Evolutionary conservation across 2,888 invertebrate species (phyloP).

Genomic region (Glaucopsyche alexis): DNA sequence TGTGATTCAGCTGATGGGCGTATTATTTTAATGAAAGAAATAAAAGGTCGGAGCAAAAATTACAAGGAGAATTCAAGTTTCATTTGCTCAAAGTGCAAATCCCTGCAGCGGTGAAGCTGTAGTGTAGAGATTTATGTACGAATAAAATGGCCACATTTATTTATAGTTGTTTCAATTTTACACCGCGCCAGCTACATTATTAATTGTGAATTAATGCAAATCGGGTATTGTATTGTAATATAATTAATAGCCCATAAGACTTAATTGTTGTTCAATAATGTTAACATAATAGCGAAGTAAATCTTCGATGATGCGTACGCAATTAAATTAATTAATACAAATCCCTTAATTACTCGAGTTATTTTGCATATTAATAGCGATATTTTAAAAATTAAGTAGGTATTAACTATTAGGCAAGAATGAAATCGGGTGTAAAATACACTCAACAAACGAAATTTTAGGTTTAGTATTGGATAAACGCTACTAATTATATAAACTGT

Average conservation of each 20-base stretch:
- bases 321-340: slow-evolving; percentile 19
- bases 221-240: slow-evolving; percentile 29
- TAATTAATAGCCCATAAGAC: slow-evolving; percentile 23
- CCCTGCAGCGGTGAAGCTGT: slow-evolving; percentile 57
- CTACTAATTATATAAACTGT: no score
- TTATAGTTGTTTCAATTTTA: slow-evolving; percentile 72
- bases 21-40: not conserved
- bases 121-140: slow-evolving; percentile 52
- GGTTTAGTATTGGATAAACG: no score
- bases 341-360: not conserved
- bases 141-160: slow-evolving; percentile 66
- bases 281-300: slow-evolving; percentile 23
- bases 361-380: not conserved
- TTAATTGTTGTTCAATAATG: slow-evolving; percentile 27
- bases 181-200: slow-evolving; percentile 51
- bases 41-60: slow-evolving; percentile 24
- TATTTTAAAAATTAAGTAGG: not conserved
- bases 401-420: no score
- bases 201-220: slow-evolving; percentile 54
- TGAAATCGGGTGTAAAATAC: no score
- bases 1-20: slow-evolving; percentile 12
- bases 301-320: slow-evolving; percentile 6
- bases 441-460: no score
- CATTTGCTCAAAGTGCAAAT: slow-evolving; percentile 46
- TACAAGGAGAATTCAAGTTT: slow-evolving; percentile 30